These are phyloP conservation scores for Andrena camellia DNA, from an alignment of 2,888 invertebrate genomes.

Conservation along the genomic window DNA sequence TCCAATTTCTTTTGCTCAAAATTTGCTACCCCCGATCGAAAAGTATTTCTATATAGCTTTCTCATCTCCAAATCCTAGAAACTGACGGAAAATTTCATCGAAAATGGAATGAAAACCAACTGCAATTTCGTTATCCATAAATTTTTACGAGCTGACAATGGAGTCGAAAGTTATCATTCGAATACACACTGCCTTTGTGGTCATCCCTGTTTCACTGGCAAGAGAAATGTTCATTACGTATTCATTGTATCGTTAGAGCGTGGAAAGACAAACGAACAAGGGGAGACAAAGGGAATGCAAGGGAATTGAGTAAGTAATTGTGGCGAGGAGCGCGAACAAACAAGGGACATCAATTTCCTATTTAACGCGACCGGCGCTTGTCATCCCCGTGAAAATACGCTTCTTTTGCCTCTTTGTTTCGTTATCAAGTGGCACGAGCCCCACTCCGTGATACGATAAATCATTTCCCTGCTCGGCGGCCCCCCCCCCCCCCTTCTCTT, in stretches of 20 bases:
- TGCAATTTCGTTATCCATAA: background rate
- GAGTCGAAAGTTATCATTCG: background rate
- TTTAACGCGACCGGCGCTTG: background rate
- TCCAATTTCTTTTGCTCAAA: too few relatives aligned
- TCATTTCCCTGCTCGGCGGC: conserved; percentile 32
- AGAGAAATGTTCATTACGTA: background rate
- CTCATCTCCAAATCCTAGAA: background rate
- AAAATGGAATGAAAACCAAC: background rate
- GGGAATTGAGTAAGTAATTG: background rate
- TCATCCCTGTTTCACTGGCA: background rate
- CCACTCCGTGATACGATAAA: conserved; percentile 19
- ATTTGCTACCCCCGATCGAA: too few relatives aligned
- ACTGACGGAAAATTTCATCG: background rate
- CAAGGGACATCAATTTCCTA: background rate
- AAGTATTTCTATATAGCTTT: background rate
- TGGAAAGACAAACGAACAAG: background rate
- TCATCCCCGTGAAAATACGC: background rate
- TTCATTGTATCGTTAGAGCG: background rate
- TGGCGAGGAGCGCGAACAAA: background rate
- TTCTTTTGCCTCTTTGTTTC: background rate
- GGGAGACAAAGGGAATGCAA: background rate
- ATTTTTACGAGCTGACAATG: background rate
- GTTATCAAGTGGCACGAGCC: background rate
- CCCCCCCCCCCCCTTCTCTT: conserved; percentile 1
- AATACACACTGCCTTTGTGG: background rate